Base-by-base conservation (phyloP, 2,113 vertebrate genomes). In the Epinephelus fuscoguttatus region DNA sequence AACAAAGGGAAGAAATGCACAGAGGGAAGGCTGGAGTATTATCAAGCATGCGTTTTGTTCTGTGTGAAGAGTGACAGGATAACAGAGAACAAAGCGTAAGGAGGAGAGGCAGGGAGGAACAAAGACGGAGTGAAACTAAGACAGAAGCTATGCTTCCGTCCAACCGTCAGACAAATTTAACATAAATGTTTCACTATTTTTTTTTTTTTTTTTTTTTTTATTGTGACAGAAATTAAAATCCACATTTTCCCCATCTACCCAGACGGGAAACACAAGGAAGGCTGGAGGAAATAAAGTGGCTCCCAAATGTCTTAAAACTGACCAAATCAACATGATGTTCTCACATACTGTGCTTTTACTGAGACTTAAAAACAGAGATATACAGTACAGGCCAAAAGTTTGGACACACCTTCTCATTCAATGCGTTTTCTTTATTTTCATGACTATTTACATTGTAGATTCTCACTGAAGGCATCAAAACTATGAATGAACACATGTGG, bases 21-120 rank as follows among this genome's bases (percentile, higher is more conserved):
- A 42, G 42, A 57, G 64, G 17, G 64, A 68, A 64, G 40, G 49
- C 56, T 37, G 33, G 47, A 45, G 75, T 21, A 15, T 63, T 56
- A 76, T 73, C 71, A 73, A 76, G 68, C 64, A 23, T 53, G 78
- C 4, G 3, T 80, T 87, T 83, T 77, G 52, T 74, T 73, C 40
- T 56, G 75, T 62, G 68, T 82, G 68, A 72, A 62, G 73, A 84
- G 71, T 77, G 84, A 83, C 72, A 76, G 70, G 33, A 74, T 56
- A n/a, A 62, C 5, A 2, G 33, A 81, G 76, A 80, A 80, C 73
- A 78, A 49, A 78, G 66, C 27, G 2, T 10, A 5, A 63, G 79
- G 66, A 77, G 56, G 49, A 70, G 56, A 87, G 59, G 25, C 52
- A n/a, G 71, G n/a, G 55, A 47, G 45, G 37, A 77, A 68, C n/a